Percentiles rank a stretch among this genome's conserved stretches.
Conservation (phyloP, 2,797 vertebrate species). For the Premnoplex brunnescens region DNA sequence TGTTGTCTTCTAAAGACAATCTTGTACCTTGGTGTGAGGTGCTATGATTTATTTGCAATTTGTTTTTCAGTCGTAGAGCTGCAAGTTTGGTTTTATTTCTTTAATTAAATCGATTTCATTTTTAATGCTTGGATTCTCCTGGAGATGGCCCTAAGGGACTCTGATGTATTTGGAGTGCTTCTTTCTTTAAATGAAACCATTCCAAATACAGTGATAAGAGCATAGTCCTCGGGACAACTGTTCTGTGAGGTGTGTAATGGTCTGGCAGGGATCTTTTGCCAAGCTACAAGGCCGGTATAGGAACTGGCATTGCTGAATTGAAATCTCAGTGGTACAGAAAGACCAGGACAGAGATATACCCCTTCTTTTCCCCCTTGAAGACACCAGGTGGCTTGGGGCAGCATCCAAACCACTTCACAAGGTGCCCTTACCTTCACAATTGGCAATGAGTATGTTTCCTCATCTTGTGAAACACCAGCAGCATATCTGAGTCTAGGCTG, state of each 20-base stretch:
- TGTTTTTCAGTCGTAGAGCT: background rate
- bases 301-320: background rate
- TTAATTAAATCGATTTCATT: background rate
- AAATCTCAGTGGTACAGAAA: background rate
- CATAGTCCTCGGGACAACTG: background rate
- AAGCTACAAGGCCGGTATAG: background rate
- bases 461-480: background rate
- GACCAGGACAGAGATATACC: background rate
- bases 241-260: background rate
- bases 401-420: background rate
- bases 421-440: background rate
- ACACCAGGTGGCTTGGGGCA: background rate
- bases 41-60: background rate
- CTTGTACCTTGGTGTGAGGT: background rate
- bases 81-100: background rate
- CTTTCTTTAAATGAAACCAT: background rate
- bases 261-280: background rate
- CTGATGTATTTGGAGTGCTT: background rate
- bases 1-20: background rate
- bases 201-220: background rate
- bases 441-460: background rate
- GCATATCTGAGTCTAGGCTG: background rate
- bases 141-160: background rate
- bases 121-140: background rate
- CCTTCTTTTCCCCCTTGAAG: background rate